phyloP scores from a whole-genome alignment of 1,140 invertebrate genomes.

The Artemia franciscana region DNA sequence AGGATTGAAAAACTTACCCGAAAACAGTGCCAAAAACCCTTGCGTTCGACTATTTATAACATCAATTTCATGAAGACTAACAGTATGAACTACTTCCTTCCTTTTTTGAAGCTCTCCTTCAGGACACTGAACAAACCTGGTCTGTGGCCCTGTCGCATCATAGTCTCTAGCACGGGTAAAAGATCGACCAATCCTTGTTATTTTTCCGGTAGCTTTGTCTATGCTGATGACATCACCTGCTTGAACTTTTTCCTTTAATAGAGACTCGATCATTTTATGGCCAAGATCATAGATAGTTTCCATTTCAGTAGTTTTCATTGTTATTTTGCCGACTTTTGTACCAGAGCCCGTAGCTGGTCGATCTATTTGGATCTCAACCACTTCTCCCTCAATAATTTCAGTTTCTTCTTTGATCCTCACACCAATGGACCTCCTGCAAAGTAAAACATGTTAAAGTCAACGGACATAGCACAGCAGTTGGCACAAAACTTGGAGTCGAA shows the following conservation, averaged over 20 bases:
- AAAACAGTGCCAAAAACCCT: conserved; percentile 90
- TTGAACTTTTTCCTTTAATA: conserved; percentile 91
- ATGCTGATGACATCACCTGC: conserved; percentile 91
- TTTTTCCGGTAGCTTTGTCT: conserved; percentile 92
- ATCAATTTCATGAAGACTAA: conserved; percentile 94
- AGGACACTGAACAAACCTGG: conserved; percentile 90
- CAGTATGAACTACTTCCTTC: conserved; percentile 97
- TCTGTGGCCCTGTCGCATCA: conserved; percentile 82
- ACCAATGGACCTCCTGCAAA: conserved; percentile 69
- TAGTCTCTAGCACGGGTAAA: conserved; percentile 90
- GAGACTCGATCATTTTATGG: conserved; percentile 92
- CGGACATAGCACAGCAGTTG: too few species aligned
- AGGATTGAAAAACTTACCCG: conserved; percentile 41
- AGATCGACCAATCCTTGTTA: conserved; percentile 77
- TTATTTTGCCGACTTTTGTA: conserved; percentile 69
- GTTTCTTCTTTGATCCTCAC: conserved; percentile 95
- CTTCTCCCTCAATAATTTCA: conserved; percentile 96
- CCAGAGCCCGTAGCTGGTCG: conserved; percentile 71
- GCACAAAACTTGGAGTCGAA: too few species aligned
- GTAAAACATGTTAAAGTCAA: too few species aligned
- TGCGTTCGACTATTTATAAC: conserved; percentile 93
- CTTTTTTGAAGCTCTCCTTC: conserved; percentile 85
- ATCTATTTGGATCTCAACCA: conserved; percentile 92
- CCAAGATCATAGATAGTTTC: conserved; percentile 97
- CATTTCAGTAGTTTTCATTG: conserved; percentile 97